Evolutionary conservation across 1,140 invertebrate species (phyloP), one percentile per base, ranked within the genome.

Genomic region (Neelides sp.): DNA sequence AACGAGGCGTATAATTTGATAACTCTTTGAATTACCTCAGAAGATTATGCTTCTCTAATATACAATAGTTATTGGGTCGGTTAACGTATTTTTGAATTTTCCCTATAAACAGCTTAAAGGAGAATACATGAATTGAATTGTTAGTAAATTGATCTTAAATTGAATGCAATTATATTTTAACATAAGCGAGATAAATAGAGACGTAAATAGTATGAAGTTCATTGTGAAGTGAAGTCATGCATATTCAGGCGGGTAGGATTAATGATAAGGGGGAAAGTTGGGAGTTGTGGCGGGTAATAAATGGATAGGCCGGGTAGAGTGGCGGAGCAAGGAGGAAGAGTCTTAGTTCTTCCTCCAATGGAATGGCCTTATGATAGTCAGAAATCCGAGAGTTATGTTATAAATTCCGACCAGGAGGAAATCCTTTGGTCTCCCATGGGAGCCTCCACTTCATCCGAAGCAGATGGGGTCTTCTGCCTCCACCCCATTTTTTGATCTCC

Each of bases 401-500:
- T 57, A 57, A 57, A 57, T 57, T 57, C 52, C 55, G 50, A 57
- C 50, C 55, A 47, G 50, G 50, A 49, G 52, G 52, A 52, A 52
- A 49, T 50, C 48, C 39, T 4, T 15, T 27, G 17, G 35, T 50
- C 27, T 53, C 50, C 45, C 55, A 4, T 10, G 55, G 34, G 50
- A 44, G 17, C 40, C 45, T 52, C 49, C 56, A 54, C 52, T 54
- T 58, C 52, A 54, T 54, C 43, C 56, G 32, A 48, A 58, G 28
- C 56, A 58, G 56, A 58, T 58, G 56, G 52, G 56, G 54, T 51
- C 55, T 52, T 15, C 41, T 23, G 17, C 17, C 45, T 48, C 37
- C 36, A 48, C 48, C 32, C 52, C 45, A 53, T 53, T 53, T 53
- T 53, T 53, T 53, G 52, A 53, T 53, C 52, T 53, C 52, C 46